Conservation (phyloP, 2,113 vertebrate genomes). For the Penelope pileata region DNA sequence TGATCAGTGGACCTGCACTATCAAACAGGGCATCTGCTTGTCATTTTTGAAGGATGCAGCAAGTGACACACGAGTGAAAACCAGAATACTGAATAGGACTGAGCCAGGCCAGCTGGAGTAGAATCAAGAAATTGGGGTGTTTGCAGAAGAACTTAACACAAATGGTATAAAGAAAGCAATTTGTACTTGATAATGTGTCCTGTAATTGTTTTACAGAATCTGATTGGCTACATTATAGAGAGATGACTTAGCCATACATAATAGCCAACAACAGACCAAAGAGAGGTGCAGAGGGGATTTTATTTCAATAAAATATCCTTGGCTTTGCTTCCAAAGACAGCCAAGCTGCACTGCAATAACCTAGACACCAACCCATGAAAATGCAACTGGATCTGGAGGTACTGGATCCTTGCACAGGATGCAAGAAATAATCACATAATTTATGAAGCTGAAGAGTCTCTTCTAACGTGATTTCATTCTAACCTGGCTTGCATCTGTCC, state of each 20-base stretch:
- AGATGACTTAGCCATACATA: not conserved
- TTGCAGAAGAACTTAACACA: slow-evolving; percentile 24
- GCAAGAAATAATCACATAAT: not conserved
- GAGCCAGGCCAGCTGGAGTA: slow-evolving; percentile 1
- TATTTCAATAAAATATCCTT: not conserved
- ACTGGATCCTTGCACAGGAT: not conserved
- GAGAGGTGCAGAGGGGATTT: not conserved
- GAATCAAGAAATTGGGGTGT: not conserved
- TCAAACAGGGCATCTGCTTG: slow-evolving; percentile 42
- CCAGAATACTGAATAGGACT: slow-evolving; percentile 7
- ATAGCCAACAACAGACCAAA: not conserved
- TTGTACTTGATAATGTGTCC: not conserved
- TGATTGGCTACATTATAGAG: not conserved
- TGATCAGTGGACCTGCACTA: slow-evolving; percentile 26
- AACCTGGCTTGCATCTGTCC: not conserved
- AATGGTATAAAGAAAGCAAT: not conserved
- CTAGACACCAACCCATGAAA: not conserved
- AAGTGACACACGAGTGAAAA: slow-evolving; percentile 26
- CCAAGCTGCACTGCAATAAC: not conserved
- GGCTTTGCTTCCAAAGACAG: not conserved
- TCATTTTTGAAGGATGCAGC: slow-evolving; percentile 32
- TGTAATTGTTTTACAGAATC: slow-evolving; percentile 3
- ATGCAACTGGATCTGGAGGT: not conserved
- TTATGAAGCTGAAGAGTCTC: not conserved
- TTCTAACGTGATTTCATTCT: not conserved